Conservation (phyloP, 2,113 vertebrate genomes). For the Theropithecus gelada region DNA sequence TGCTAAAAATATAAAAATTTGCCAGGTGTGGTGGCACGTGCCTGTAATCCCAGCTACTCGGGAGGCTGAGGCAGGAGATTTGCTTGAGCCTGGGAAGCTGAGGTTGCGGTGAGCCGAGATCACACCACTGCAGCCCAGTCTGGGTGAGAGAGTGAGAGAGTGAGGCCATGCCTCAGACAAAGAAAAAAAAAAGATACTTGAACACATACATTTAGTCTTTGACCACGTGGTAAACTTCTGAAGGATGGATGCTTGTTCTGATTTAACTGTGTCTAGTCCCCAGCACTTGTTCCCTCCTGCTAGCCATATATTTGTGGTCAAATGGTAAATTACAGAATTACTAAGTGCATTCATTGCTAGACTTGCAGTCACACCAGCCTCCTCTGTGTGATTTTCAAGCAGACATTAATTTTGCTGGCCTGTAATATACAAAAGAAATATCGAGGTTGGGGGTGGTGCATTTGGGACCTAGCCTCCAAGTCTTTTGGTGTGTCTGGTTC, state of each 20-base stretch:
- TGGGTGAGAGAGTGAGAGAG: too few relatives aligned
- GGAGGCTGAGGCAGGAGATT: too few relatives aligned
- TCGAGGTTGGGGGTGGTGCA: not conserved
- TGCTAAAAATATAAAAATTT: too few relatives aligned
- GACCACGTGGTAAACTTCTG: fast-evolving
- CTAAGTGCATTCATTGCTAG: not conserved
- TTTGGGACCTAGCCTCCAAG: not conserved
- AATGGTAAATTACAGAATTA: not conserved
- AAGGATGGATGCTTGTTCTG: not conserved
- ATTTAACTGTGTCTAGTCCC: fast-evolving
- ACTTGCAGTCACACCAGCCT: not conserved
- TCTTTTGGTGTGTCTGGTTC: fast-evolving
- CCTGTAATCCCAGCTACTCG: too few relatives aligned
- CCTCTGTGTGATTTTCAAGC: not conserved
- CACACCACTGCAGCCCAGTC: too few relatives aligned
- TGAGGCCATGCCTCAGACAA: too few relatives aligned
- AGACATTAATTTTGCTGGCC: not conserved
- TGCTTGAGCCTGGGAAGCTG: too few relatives aligned
- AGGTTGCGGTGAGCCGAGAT: too few relatives aligned
- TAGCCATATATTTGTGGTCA: fast-evolving
- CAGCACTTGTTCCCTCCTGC: too few relatives aligned
- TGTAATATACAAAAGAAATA: not conserved
- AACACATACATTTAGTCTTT: not conserved
- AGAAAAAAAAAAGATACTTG: not conserved
- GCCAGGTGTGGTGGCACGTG: too few relatives aligned